These are phyloP conservation scores for Leptothorax acervorum DNA, from an alignment of 2,888 invertebrate genomes.

Conservation along the genomic window DNA sequence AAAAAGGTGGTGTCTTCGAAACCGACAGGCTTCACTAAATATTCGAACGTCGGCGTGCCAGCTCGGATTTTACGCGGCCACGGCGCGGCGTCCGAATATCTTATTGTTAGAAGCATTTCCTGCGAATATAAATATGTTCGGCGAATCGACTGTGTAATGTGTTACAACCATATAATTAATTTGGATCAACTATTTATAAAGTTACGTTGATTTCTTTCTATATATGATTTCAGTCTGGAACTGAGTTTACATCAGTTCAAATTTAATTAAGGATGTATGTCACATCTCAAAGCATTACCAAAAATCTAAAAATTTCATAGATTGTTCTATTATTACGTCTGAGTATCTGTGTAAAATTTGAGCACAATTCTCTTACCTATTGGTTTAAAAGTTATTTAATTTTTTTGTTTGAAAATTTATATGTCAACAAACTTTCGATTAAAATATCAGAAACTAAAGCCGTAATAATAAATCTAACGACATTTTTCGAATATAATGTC, in stretches of 20 bases:
- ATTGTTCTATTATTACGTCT: no score
- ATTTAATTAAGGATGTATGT: conserved; percentile 5
- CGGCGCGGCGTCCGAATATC: background rate
- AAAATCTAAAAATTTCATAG: no score
- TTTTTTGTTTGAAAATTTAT: no score
- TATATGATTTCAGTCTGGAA: background rate
- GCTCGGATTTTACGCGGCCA: conserved; percentile 16
- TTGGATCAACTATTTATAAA: background rate
- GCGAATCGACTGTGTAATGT: background rate
- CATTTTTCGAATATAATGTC: no score
- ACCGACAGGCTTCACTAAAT: conserved; percentile 56
- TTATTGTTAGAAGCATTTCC: conserved; percentile 2
- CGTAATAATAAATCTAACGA: no score
- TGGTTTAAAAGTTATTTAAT: no score
- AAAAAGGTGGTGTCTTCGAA: conserved; percentile 35
- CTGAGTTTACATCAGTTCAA: no score
- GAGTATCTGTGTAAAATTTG: no score
- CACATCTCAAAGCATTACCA: no score
- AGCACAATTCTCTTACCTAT: no score
- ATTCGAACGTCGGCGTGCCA: conserved; percentile 20
- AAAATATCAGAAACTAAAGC: no score
- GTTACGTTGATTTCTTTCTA: background rate
- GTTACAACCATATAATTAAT: background rate
- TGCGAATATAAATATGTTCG: background rate
- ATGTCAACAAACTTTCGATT: no score